Conservation (phyloP, 2,797 vertebrate species). For the Phalanger gymnotis region DNA sequence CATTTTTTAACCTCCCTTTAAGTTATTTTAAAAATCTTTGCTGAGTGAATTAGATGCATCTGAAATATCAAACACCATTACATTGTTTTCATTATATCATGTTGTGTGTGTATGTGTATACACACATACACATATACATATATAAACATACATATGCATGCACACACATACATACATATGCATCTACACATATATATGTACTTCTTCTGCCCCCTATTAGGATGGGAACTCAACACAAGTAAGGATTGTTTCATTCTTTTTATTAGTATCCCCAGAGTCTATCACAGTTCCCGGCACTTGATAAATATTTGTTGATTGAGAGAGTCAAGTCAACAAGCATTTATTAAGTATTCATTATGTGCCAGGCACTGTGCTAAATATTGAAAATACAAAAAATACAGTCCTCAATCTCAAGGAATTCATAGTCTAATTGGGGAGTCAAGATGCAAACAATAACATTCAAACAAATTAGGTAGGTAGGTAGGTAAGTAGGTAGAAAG, state of each 20-base stretch:
- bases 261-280: neutral
- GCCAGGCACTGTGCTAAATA: neutral
- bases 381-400: neutral
- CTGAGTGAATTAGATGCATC: slow-evolving; percentile 67
- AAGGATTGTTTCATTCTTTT: neutral
- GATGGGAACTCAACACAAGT: neutral
- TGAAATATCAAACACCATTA: slow-evolving; percentile 43
- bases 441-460: neutral
- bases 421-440: neutral
- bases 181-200: neutral
- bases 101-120: neutral
- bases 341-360: neutral
- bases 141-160: neutral
- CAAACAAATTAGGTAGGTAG: neutral
- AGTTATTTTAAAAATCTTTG: slow-evolving; percentile 63
- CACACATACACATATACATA: neutral
- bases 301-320: neutral
- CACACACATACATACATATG: no score
- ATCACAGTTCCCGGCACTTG: neutral
- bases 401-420: neutral
- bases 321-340: neutral
- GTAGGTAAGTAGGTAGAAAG: no score
- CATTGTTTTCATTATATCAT: neutral
- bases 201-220: neutral
- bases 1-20: slow-evolving; percentile 57